These are phyloP conservation scores for Alosa sapidissima DNA, from an alignment of 2,797 vertebrate genomes.

Conservation along the genomic window DNA sequence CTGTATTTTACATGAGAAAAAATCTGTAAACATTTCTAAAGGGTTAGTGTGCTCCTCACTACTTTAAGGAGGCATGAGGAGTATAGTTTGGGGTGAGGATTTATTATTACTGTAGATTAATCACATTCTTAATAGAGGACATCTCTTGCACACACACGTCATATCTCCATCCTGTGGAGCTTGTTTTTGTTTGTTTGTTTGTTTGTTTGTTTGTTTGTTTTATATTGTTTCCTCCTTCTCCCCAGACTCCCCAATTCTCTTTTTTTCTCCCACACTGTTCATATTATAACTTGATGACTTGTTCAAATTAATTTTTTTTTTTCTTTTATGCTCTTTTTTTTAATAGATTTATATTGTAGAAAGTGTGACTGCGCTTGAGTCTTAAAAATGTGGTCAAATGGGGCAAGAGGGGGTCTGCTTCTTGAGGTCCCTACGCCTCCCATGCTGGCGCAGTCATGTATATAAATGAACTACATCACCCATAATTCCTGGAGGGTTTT, in stretches of 20 bases:
- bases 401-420: conserved; percentile 37
- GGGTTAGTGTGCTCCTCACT: background rate
- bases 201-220: conserved; percentile 54
- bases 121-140: background rate
- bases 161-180: conserved; percentile 64
- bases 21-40: conserved; percentile 4
- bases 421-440: conserved; percentile 59
- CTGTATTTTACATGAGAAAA: background rate
- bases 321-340: conserved; percentile 44
- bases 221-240: background rate
- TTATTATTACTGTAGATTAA: conserved; percentile 20
- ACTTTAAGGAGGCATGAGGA: background rate
- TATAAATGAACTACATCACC: conserved; percentile 63
- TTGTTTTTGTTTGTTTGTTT: conserved; percentile 54
- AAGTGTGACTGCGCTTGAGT: conserved; percentile 58
- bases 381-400: conserved; percentile 46
- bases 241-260: conserved; percentile 51
- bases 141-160: conserved; percentile 17
- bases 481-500: conserved; percentile 57
- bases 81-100: background rate
- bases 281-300: conserved; percentile 31
- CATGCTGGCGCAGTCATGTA: conserved; percentile 63
- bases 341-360: conserved; percentile 49
- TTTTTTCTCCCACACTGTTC: conserved; percentile 29
- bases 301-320: conserved; percentile 24